Evolutionary conservation across 2,113 vertebrate species (phyloP).

Genomic region (Synchiropus splendidus): DNA sequence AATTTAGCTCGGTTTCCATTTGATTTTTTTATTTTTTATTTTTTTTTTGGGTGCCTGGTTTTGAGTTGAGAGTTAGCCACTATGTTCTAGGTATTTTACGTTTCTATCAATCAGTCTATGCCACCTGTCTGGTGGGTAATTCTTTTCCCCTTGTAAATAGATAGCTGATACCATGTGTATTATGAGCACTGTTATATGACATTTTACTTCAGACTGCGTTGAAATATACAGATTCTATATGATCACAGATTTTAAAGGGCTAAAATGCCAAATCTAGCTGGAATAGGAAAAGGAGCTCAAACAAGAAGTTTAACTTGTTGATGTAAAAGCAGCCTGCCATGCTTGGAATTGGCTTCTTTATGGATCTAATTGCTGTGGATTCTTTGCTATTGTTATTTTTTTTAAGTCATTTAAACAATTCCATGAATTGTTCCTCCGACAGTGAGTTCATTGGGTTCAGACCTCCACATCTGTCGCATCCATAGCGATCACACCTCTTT

Average conservation of each 20-base stretch:
- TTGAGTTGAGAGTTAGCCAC: constrained; percentile 58
- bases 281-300: constrained; percentile 45
- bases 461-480: constrained; percentile 51
- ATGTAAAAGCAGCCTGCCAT: constrained; percentile 49
- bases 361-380: constrained; percentile 37
- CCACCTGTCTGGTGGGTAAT: constrained; percentile 33
- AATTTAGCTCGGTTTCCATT: constrained; percentile 21
- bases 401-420: constrained; percentile 48
- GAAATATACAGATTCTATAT: constrained; percentile 37
- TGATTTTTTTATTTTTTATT: too few relatives aligned
- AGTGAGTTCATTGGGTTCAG: constrained; percentile 35
- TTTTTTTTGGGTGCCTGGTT: constrained; percentile 37
- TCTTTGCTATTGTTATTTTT: constrained; percentile 12
- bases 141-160: constrained; percentile 47
- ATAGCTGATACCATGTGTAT: constrained; percentile 49
- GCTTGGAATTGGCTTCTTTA: constrained; percentile 38
- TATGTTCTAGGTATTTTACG: constrained; percentile 48
- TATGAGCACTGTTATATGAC: constrained; percentile 58
- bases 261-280: constrained; percentile 65
- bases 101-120: constrained; percentile 51
- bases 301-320: constrained; percentile 39
- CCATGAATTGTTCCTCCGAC: constrained; percentile 58
- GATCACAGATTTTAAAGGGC: constrained; percentile 59
- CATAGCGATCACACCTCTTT: constrained; percentile 21
- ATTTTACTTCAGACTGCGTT: constrained; percentile 46